Percentiles rank a stretch among this genome's conserved stretches.
Evolutionary conservation across 2,797 vertebrate genomes (phyloP).

Genomic region (Rhynchonycteris naso): DNA sequence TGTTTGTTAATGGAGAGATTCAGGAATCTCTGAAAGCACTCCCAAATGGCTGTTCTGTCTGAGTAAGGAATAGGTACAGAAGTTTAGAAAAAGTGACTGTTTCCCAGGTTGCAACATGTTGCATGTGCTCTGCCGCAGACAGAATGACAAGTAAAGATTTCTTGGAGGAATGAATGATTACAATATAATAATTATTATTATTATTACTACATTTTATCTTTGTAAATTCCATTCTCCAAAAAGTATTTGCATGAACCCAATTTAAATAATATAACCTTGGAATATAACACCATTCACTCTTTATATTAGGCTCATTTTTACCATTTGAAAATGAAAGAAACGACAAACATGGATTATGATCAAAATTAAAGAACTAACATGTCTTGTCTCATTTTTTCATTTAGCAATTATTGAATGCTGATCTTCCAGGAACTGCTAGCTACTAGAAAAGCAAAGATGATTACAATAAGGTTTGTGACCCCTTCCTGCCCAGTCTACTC

Average conservation of each 20-base stretch:
- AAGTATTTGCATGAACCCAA: not conserved
- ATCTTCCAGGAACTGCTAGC: not conserved
- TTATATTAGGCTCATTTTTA: not conserved
- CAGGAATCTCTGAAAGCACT: not conserved
- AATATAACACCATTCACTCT: not conserved
- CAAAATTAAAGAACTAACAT: not conserved
- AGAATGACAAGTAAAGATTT: not conserved
- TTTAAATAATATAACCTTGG: not conserved
- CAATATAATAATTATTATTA: not conserved
- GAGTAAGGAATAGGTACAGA: constrained; percentile 1
- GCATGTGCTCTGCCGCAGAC: not conserved
- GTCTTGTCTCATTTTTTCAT: not conserved
- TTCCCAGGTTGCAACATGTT: not conserved
- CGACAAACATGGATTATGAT: not conserved
- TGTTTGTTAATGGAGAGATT: constrained; percentile 49
- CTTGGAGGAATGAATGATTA: not conserved
- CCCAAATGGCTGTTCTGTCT: not conserved
- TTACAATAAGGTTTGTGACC: not conserved
- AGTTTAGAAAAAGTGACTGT: not conserved
- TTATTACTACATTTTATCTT: not conserved
- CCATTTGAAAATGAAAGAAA: not conserved
- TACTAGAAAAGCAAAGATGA: not conserved
- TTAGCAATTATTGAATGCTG: not conserved
- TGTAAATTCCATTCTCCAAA: not conserved
- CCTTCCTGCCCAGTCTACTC: not conserved